Percentiles rank a stretch among this genome's conserved stretches.
Conservation (phyloP, 2,888 invertebrate genomes). For the Troglohyphantes excavatus region DNA sequence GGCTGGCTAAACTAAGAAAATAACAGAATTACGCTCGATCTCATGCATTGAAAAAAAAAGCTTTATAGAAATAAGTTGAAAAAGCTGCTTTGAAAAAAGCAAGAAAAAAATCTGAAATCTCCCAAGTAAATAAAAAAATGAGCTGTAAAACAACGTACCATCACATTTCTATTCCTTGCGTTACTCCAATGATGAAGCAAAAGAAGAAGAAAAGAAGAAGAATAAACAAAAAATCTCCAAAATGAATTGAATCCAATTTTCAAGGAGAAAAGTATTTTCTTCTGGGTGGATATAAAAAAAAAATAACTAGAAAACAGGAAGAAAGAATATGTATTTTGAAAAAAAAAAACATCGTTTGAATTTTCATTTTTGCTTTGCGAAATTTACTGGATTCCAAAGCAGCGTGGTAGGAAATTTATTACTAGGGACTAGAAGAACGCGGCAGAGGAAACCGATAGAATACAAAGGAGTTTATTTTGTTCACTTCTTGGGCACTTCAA, state of each 20-base stretch:
- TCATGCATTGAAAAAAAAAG: background rate
- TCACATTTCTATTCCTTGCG: slow-evolving; percentile 65
- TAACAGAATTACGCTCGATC: background rate
- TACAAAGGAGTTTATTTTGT: slow-evolving; percentile 64
- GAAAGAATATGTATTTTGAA: slow-evolving; percentile 60
- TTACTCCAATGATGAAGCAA: slow-evolving; percentile 45
- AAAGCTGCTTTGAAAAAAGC: background rate
- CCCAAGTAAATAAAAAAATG: slow-evolving; percentile 46
- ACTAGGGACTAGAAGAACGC: slow-evolving; percentile 38
- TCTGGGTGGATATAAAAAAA: slow-evolving; percentile 33
- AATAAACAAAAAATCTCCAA: slow-evolving; percentile 38
- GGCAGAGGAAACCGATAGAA: slow-evolving; percentile 58
- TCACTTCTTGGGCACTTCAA: slow-evolving; percentile 33
- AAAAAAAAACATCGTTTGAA: slow-evolving; percentile 70
- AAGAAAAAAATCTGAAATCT: slow-evolving; percentile 2
- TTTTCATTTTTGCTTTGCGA: slow-evolving; percentile 68
- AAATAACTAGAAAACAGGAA: slow-evolving; percentile 44
- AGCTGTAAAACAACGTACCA: slow-evolving; percentile 69
- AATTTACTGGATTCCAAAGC: slow-evolving; percentile 72
- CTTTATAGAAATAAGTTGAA: background rate
- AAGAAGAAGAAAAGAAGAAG: slow-evolving; percentile 4
- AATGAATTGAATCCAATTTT: slow-evolving; percentile 78
- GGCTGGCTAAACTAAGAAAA: background rate
- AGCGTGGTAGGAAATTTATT: slow-evolving; percentile 66
- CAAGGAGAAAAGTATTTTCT: slow-evolving; percentile 57